Base-by-base conservation (phyloP, 35 echinoderm and acorn worm species). In the Hemicentrotus pulcherrimus region DNA sequence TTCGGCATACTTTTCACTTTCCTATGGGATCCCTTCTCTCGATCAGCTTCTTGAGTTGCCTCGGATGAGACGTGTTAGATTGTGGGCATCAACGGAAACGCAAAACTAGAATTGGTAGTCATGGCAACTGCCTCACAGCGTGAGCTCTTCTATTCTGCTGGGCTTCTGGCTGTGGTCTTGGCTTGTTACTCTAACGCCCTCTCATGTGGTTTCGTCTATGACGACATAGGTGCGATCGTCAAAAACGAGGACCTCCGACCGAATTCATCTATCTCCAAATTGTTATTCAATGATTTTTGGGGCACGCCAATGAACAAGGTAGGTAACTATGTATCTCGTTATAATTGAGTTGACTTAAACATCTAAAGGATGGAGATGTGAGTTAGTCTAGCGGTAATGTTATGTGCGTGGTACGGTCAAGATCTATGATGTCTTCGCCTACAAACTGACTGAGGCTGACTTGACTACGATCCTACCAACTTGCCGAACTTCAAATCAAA, bases 271-370 rank as follows among this genome's bases (percentile, higher is more conserved):
- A 46, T 98, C 9, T 88, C 32, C 32, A 92, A 98, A 47, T 45
- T 98, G 13, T 92, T 98, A 46, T 94, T 71, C n/a, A 98, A 98
- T 94, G 97, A 98, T 94, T 98, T 98, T 88, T 98, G 97, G 97
- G 97, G 97, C 8, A 97, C 95, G 5, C 97, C 97, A 1, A 96
- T 98, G 93, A 60, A 95, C 32, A 98, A 96, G 96, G 97, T 97
- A 95, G 85, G 4, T 4, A 4, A 86, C 6, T 22, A 41, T 41
- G 35, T 1, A 41, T 41, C 35, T 41, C 35, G 35, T 41, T 41
- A 41, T 41, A 41, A 1, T 41, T 41, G 35, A 41, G 35, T 41
- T 41, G 35, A 41, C 35, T 41, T 3, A 41, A 41, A 41, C 35
- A 41, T 41, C 35, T 41, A 41, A 41, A 41, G 35, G 35, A 41